A percentile compares a stretch with the other conserved stretches of the same genome.
phyloP scores from a whole-genome alignment of 2,888 invertebrate genomes.

The Ophion ellenae region DNA sequence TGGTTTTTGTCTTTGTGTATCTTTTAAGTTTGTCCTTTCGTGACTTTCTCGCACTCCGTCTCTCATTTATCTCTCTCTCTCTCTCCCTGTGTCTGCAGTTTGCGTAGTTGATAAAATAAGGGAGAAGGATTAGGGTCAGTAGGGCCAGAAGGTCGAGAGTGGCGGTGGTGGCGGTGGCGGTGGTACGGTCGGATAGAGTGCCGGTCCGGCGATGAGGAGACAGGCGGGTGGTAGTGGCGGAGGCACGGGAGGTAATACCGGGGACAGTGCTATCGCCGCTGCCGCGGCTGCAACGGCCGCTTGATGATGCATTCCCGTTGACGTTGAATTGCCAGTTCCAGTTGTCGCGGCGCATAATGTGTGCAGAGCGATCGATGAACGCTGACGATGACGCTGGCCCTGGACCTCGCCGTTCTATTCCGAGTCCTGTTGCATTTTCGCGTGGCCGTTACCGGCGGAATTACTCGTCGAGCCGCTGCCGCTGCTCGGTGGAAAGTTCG shows the following conservation, averaged over 20 bases:
- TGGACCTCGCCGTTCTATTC: conserved; percentile 84
- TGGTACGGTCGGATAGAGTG: conserved; percentile 79
- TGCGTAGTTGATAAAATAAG: conserved; percentile 9
- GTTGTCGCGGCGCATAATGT: conserved; percentile 73
- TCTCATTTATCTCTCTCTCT: conserved; percentile 2
- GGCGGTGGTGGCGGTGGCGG: conserved; percentile 77
- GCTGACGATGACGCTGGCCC: conserved; percentile 82
- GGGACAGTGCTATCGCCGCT: conserved; percentile 82
- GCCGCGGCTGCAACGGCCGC: conserved; percentile 71
- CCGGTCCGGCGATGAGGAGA: conserved; percentile 81
- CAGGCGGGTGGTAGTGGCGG: conserved; percentile 80
- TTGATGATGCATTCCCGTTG: conserved; percentile 71
- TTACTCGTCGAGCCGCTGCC: conserved; percentile 76
- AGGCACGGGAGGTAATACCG: conserved; percentile 81
- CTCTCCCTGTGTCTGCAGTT: conserved; percentile 4
- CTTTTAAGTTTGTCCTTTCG: not conserved
- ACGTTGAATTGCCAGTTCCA: conserved; percentile 73
- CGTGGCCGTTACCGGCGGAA: conserved; percentile 82
- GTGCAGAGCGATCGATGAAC: conserved; percentile 80
- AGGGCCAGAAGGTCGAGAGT: conserved; percentile 82
- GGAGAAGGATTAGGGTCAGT: conserved; percentile 70
- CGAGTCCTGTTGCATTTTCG: conserved; percentile 83
- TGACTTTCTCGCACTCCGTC: not conserved
- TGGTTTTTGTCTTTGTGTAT: not conserved
- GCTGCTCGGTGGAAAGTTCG: conserved; percentile 81